Evolutionary conservation across 2,797 vertebrate genomes (phyloP).

Genomic region (Erpetoichthys calabaricus): DNA sequence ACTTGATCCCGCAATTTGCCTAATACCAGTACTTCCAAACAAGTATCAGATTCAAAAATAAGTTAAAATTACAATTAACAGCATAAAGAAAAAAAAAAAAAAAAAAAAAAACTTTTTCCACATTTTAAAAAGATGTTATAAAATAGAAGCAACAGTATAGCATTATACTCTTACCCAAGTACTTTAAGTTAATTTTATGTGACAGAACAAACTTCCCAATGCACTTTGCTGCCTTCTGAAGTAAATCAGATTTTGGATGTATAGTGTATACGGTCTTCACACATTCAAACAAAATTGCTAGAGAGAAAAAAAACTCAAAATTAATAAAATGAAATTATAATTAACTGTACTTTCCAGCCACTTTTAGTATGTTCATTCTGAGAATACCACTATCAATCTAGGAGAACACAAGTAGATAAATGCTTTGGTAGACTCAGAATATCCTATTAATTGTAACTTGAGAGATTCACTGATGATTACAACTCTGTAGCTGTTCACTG

Average conservation of each 20-base stretch:
- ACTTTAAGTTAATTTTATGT: conserved; percentile 92
- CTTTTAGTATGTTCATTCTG: conserved; percentile 6
- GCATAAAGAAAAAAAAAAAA: neutral
- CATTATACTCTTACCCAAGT: conserved; percentile 66
- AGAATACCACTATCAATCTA: too few species aligned
- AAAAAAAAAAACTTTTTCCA: neutral
- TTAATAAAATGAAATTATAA: too few species aligned
- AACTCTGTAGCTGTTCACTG: too few species aligned
- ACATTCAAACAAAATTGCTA: conserved; percentile 93
- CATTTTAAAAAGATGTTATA: neutral
- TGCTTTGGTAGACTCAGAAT: too few species aligned
- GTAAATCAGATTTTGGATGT: conserved; percentile 76
- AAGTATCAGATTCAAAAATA: too few species aligned
- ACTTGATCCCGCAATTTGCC: too few species aligned
- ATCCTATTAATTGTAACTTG: too few species aligned
- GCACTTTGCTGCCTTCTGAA: conserved; percentile 91
- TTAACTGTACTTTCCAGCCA: too few species aligned
- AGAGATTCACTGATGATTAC: too few species aligned
- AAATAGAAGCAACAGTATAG: too few species aligned
- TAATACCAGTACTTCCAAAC: too few species aligned
- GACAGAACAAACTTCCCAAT: conserved; percentile 95
- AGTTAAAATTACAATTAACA: neutral
- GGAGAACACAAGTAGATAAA: too few species aligned
- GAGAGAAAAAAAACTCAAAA: conserved; percentile 15
- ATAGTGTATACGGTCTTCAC: conserved; percentile 89